Base-by-base conservation (phyloP, 2,797 vertebrate species). In the Neoniphon sammara region DNA sequence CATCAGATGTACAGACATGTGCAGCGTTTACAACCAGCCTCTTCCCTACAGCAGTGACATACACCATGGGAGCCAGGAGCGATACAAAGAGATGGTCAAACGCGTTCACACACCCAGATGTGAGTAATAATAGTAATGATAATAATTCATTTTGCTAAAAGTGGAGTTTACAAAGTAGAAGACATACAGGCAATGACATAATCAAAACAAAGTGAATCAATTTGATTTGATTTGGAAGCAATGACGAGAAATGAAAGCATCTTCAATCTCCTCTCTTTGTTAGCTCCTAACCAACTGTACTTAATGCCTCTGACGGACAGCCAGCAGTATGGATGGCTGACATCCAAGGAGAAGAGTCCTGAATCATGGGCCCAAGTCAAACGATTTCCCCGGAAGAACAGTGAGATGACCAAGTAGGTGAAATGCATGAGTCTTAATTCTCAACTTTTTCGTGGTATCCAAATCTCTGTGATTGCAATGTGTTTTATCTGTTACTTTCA, bases 301-400 rank as follows among this genome's bases (percentile, higher is more conserved):
- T 66, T 86, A 55, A 81, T 82, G 39, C 94, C 95, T 31, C 3
- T 96, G 73, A 96, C 94, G 0, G 88, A 94, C 12, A 92, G 66
- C 66, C 95, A 96, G 90, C 91, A 91, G 78, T 95, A 94, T 50
- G 95, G 95, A 47, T 96, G 95, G 94, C 91, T 91, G 93, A 1
- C 81, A 21, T 75, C 87, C 25, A 73, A 67, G 10, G 81, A 64
- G 23, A 86, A 88, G 63, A 71, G 77, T 27, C 44, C 68, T 39
- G 81, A 86, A 53, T 87, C 91, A 0, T 96, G 95, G 95, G 90
- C 88, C 27, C 77, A 54, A 59, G 66, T 67, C 23, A 79, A 81
- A 52, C 83, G 69, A 18, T 91, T 93, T 65, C 92, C 94, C n/a
- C 77, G 78, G 69, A 92, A 88, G 66, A 88, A 87, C 75, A 96